A percentile compares a stretch with the other conserved stretches of the same genome.
These are phyloP conservation scores for Natator depressus DNA, from an alignment of 2,113 vertebrate species.

Conservation along the genomic window DNA sequence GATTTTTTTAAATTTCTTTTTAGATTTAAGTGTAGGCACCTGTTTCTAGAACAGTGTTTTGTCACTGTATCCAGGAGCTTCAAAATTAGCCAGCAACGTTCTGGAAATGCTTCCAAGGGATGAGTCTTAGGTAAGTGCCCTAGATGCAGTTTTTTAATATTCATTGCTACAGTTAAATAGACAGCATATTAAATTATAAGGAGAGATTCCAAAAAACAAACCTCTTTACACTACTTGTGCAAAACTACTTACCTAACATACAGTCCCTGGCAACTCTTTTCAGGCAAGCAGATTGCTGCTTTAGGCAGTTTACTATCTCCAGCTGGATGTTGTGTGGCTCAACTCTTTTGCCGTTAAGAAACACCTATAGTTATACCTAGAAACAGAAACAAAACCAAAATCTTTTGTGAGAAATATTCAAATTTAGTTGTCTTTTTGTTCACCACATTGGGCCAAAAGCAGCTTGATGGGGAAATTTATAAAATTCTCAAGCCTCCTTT, in stretches of 20 bases:
- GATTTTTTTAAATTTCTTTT: background rate
- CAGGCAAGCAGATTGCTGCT: slow-evolving; percentile 14
- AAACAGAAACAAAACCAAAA: slow-evolving; percentile 57
- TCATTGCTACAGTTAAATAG: background rate
- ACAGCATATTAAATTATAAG: background rate
- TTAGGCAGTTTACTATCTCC: background rate
- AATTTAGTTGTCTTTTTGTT: slow-evolving; percentile 23
- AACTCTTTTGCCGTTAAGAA: slow-evolving; percentile 55
- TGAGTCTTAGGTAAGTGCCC: background rate
- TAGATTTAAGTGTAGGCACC: background rate
- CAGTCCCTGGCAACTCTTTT: slow-evolving; percentile 9
- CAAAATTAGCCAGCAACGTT: background rate
- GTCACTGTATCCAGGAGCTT: background rate
- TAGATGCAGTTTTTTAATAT: background rate
- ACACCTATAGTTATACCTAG: slow-evolving; percentile 52
- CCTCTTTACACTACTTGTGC: background rate
- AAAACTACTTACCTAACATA: slow-evolving; percentile 39
- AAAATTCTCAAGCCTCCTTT: background rate
- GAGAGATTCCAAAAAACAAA: slow-evolving; percentile 11
- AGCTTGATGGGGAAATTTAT: background rate
- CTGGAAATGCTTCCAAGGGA: background rate
- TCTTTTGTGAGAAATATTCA: slow-evolving; percentile 21
- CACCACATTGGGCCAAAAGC: slow-evolving; percentile 9
- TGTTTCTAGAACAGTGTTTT: background rate
- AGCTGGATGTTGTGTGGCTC: slow-evolving; percentile 24